phyloP scores from a whole-genome alignment of 2,113 vertebrate genomes.

The Emydocephalus ijimae region DNA sequence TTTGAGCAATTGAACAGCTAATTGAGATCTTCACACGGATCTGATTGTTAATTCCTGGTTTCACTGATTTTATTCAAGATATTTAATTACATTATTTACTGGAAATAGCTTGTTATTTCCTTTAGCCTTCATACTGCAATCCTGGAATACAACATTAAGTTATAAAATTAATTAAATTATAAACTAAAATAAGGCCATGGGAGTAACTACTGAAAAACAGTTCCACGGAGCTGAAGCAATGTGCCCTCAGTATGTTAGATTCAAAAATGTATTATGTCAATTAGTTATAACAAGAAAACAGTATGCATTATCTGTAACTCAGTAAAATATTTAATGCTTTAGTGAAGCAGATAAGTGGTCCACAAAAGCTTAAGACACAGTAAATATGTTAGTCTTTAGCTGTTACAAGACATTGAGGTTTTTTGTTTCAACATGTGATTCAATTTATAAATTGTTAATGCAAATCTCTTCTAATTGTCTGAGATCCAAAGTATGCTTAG shows the following conservation, averaged over 20 bases:
- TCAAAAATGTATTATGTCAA: not conserved
- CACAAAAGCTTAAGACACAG: not conserved
- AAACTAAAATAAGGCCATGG: not conserved
- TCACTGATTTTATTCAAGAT: not conserved
- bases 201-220: not conserved
- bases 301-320: not conserved
- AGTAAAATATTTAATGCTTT: not conserved
- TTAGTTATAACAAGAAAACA: not conserved
- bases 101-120: too few species aligned
- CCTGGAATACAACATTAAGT: not conserved
- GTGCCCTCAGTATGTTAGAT: not conserved
- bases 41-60: not conserved
- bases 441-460: not conserved
- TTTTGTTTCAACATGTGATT: not conserved
- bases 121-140: not conserved
- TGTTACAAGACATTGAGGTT: not conserved
- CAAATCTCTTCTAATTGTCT: not conserved
- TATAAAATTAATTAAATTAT: not conserved
- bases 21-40: not conserved
- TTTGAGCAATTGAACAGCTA: not conserved
- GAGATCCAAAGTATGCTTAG: not conserved
- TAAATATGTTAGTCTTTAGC: not conserved
- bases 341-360: not conserved
- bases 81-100: not conserved
- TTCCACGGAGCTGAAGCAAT: not conserved